Evolutionary conservation across 2,888 invertebrate species (phyloP), one percentile per base, ranked within the genome.

Genomic region (Drosophila siamana): DNA sequence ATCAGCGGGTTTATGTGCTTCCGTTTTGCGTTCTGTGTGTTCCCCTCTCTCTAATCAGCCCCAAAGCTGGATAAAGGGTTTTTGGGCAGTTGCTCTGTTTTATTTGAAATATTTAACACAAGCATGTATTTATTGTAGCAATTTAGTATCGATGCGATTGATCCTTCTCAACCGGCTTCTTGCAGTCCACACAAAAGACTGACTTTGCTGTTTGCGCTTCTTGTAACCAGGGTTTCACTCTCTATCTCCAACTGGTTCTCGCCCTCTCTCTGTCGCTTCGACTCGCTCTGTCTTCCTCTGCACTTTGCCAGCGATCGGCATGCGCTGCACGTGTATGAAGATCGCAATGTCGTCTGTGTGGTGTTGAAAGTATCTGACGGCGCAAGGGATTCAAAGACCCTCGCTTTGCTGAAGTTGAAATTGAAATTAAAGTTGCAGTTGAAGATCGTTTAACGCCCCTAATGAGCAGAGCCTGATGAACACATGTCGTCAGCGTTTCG

Each of bases 401-500:
- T 73, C 76, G 61, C 52, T 33, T 4, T 33, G 33, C 4, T 11
- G n/a, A 66, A 80, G 66, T 68, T 74, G 43, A 51, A 77, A 71
- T 62, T 62, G 74, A 46, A 65, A 46, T 60, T 44, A 44, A 33
- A 65, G 52, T 55, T 48, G 62, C 43, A 44, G 44, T 40, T 40
- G 43, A 67, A 63, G 75, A 73, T 69, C 64, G 47, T 72, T 74
- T 57, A 57, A 65, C 72, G 80, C 47, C 67, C 51, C 86, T 74
- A 82, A 82, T 73, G 72, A 83, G 80, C 48, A 68, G 26, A 50
- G 41, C 43, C 13, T 28, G 67, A 59, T 46, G 50, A 72, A 79
- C 85, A 85, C 80, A 88, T 85, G 85, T 80, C 57, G 88, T 30
- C 68, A 66, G 63, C 52, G 60, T 68, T 64, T 46, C 6, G 38